These are phyloP conservation scores for Leptinotarsa juncta DNA, from an alignment of 2,888 invertebrate genomes.

Conservation along the genomic window DNA sequence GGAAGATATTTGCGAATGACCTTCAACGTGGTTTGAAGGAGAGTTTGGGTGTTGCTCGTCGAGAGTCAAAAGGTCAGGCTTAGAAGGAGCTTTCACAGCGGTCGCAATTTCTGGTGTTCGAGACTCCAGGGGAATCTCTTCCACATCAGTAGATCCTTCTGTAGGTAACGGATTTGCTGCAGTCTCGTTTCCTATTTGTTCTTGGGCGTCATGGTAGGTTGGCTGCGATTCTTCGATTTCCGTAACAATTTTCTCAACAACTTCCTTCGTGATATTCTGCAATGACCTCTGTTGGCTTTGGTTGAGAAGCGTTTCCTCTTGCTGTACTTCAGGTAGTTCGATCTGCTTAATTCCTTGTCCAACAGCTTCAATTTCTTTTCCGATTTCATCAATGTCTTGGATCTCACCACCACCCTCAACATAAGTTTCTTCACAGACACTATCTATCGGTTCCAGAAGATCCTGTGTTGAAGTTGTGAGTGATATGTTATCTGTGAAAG, in stretches of 20 bases:
- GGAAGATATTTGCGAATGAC: not conserved
- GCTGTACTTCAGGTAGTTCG: not conserved
- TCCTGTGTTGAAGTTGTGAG: conserved; percentile 11
- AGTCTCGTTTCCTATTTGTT: not conserved
- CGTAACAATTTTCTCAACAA: not conserved
- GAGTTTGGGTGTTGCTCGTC: conserved; percentile 15
- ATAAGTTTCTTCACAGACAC: not conserved
- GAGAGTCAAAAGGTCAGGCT: not conserved
- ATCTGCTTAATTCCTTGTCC: conserved; percentile 9
- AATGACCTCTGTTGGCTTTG: not conserved
- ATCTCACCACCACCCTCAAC: not conserved
- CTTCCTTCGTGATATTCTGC: conserved; percentile 2
- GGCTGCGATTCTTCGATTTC: not conserved
- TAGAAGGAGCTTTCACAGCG: not conserved
- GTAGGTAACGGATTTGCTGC: not conserved
- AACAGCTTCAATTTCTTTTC: not conserved
- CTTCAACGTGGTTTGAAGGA: conserved; percentile 6
- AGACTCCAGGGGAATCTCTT: not conserved
- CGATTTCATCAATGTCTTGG: not conserved
- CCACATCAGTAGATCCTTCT: not conserved
- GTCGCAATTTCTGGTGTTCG: too few species aligned
- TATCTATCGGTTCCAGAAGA: not conserved
- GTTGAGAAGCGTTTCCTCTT: not conserved
- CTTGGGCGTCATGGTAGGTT: not conserved
- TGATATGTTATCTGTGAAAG: conserved; percentile 17